Percentiles rank a stretch among this genome's conserved stretches.
These are phyloP conservation scores for Mallotus villosus DNA, from an alignment of 2,797 vertebrate genomes.

Conservation along the genomic window DNA sequence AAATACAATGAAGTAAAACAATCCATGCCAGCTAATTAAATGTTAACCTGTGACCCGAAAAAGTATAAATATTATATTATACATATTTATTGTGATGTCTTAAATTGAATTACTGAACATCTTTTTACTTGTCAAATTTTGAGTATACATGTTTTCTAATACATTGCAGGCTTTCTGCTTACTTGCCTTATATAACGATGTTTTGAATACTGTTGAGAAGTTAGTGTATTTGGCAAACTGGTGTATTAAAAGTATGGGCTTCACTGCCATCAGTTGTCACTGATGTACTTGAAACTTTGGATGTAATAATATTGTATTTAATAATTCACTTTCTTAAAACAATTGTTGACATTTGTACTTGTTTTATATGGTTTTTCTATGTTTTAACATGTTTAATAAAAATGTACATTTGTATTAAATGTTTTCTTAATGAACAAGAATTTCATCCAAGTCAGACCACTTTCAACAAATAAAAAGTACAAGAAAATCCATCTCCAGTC, in stretches of 20 bases:
- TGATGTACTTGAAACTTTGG: slow-evolving; percentile 32
- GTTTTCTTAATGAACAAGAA: background rate
- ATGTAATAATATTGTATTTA: slow-evolving; percentile 9
- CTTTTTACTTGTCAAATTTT: slow-evolving; percentile 16
- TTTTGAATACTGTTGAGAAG: slow-evolving; percentile 31
- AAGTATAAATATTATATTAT: background rate
- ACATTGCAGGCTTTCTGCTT: slow-evolving; percentile 24
- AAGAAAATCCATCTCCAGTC: background rate
- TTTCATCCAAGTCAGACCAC: background rate
- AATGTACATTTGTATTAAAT: background rate
- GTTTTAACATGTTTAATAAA: slow-evolving; percentile 22
- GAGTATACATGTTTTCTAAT: slow-evolving; percentile 10
- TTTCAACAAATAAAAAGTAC: background rate
- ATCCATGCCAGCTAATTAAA: background rate
- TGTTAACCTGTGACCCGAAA: background rate
- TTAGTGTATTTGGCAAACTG: slow-evolving; percentile 12
- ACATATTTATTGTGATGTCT: slow-evolving; percentile 17
- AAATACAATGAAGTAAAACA: background rate
- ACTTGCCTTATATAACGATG: slow-evolving; percentile 34
- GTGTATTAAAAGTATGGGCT: background rate
- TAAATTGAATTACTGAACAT: background rate
- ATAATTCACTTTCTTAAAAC: slow-evolving; percentile 23
- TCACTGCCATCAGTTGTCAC: slow-evolving; percentile 22
- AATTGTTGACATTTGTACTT: slow-evolving; percentile 18
- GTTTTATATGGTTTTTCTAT: slow-evolving; percentile 38